Percentiles rank a stretch among this genome's conserved stretches.
These are phyloP conservation scores for Terebella lapidaria DNA, from an alignment of 2,888 invertebrate genomes.

Conservation along the genomic window DNA sequence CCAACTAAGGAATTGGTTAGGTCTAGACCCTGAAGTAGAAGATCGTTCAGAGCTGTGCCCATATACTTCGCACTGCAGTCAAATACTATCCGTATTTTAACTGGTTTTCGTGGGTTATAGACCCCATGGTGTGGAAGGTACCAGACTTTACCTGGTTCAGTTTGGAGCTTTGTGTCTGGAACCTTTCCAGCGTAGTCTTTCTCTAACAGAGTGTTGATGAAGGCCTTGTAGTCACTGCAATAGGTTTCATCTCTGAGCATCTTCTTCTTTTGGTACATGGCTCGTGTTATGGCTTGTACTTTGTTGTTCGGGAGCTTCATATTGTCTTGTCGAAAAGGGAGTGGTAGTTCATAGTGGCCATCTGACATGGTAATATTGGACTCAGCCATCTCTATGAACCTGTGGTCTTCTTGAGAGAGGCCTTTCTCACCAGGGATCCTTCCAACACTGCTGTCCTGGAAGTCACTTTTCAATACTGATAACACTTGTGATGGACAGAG, in stretches of 20 bases:
- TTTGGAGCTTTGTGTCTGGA: not conserved
- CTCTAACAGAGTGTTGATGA: not conserved
- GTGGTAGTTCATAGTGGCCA: not conserved
- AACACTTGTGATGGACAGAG: not conserved
- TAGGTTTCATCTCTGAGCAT: not conserved
- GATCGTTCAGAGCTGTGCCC: not conserved
- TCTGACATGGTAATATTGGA: not conserved
- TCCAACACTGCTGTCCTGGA: not conserved
- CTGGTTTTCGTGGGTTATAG: not conserved
- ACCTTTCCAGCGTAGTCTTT: not conserved
- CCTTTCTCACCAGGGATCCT: not conserved
- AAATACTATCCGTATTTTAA: not conserved
- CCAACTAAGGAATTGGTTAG: not conserved
- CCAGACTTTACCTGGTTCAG: not conserved
- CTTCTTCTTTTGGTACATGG: not conserved
- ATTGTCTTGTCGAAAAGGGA: not conserved
- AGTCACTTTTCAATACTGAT: not conserved
- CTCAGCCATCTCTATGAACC: not conserved
- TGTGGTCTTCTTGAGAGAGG: not conserved
- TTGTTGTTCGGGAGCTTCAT: not conserved
- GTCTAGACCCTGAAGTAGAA: conserved; percentile 4
- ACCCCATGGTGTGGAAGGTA: conserved; percentile 7
- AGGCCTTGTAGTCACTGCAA: not conserved
- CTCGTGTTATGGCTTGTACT: not conserved
- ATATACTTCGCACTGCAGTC: not conserved